Base-by-base conservation (phyloP, 2,888 invertebrate species). In the Trichacis sp. region DNA sequence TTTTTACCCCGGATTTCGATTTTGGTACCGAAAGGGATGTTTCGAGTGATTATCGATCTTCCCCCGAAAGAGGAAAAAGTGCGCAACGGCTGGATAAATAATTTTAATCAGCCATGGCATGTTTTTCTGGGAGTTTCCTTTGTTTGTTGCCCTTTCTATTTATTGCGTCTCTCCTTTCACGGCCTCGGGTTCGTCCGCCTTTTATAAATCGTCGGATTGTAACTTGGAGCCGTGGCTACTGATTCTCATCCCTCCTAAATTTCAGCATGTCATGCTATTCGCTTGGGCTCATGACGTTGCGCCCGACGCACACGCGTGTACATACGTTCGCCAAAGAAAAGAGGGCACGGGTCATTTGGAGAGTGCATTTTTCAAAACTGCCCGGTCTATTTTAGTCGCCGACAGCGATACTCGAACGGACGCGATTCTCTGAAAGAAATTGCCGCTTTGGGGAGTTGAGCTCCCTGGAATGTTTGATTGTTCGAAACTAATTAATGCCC, bases 221-320 rank as follows among this genome's bases (percentile, higher is more conserved):
- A n/a, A n/a, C n/a, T n/a, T n/a, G n/a, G n/a, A n/a, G 42, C 42
- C 18, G 40, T n/a, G n/a, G 53, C 47, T 29, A 38, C 63, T 61
- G 55, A 61, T 61, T 64, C 61, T n/a, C 60, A 63, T 58, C 64
- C 64, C 68, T 68, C 55, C 58, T 33, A 61, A 64, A 67, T 60
- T 57, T 60, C 60, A 56, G 30, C 58, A 52, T 52, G 52, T 52
- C 40, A 51, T 14, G 51, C 51, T 11, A 12, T 9, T 20, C 12
- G 40, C 20, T 40, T n/a, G n/a, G n/a, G n/a, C 40, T 40, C 15
- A 15, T 8, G 8, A 29, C 29, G 52, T 40, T 59, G 52, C 52
- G 64, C 52, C 51, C 48, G 58, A 47, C 40, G 50, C 17, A 59
- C 40, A 55, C 38, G 66, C 30, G 45, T 29, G n/a, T n/a, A n/a